These are phyloP conservation scores for Antitype chi DNA, from an alignment of 2,888 invertebrate genomes.

Conservation along the genomic window DNA sequence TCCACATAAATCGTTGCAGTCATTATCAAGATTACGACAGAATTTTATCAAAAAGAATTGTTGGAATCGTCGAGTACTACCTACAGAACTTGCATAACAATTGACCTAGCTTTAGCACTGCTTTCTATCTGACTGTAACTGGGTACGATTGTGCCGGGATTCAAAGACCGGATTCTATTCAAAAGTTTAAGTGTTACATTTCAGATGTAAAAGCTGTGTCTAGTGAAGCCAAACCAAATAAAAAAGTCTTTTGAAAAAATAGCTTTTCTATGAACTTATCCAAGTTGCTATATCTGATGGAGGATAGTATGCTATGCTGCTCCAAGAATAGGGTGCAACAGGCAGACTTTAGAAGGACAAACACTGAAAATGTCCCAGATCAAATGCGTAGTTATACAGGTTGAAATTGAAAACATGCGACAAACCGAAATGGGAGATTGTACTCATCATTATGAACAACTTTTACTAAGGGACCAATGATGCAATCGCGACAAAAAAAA, in stretches of 20 bases:
- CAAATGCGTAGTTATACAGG: background rate
- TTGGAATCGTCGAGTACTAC: conserved; percentile 5
- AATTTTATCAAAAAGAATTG: conserved; percentile 22
- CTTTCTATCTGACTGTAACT: conserved; percentile 4
- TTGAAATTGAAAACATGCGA: too few species aligned
- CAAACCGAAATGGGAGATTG: too few species aligned
- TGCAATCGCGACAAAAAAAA: too few species aligned
- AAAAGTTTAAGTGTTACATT: conserved; percentile 32
- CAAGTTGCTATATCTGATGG: background rate
- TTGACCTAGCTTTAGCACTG: conserved; percentile 27
- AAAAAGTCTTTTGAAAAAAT: background rate
- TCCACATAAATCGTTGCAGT: conserved; percentile 17
- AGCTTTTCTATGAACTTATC: background rate
- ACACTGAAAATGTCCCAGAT: background rate
- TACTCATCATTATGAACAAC: too few species aligned
- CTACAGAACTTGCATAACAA: conserved; percentile 28
- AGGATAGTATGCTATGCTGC: too few species aligned
- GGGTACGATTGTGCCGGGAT: conserved; percentile 30
- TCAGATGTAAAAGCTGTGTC: conserved; percentile 9
- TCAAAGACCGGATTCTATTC: conserved; percentile 36
- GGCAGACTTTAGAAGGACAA: background rate
- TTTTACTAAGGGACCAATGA: too few species aligned
- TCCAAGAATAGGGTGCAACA: background rate
- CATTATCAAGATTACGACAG: conserved; percentile 30
- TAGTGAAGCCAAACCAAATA: too few species aligned